Evolutionary conservation across 2,113 vertebrate genomes (phyloP).

Genomic region (Nothocercus julius): DNA sequence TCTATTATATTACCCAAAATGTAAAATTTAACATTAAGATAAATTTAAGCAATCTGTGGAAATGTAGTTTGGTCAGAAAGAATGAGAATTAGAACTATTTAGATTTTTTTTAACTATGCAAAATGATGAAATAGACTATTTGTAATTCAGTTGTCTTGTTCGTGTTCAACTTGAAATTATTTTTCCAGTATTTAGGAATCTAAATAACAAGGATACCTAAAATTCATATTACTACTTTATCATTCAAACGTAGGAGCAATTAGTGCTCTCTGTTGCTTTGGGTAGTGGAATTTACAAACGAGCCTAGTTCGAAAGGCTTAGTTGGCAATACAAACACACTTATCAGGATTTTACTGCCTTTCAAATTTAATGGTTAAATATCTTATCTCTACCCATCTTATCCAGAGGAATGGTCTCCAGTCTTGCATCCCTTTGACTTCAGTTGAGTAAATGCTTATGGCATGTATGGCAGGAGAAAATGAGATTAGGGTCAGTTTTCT

Average conservation of each 20-base stretch:
- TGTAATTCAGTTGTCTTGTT: neutral
- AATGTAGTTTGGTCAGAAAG: neutral
- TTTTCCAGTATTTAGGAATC: neutral
- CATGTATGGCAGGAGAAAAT: neutral
- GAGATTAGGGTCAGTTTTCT: neutral
- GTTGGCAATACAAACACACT: neutral
- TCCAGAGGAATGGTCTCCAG: neutral
- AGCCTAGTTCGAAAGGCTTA: neutral
- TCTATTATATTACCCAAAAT: neutral
- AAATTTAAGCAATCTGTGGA: neutral
- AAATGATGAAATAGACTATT: neutral
- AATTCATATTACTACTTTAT: neutral
- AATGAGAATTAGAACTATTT: neutral
- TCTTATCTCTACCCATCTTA: neutral
- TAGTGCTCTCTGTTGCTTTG: neutral
- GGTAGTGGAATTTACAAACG: neutral
- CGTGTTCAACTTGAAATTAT: neutral
- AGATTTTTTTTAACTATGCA: neutral
- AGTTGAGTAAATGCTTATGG: neutral
- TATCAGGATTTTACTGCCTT: neutral
- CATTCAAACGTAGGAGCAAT: neutral
- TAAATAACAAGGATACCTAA: neutral
- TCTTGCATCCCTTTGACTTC: neutral
- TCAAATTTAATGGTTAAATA: neutral
- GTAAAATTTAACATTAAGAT: neutral